Evolutionary conservation across 2,888 invertebrate species (phyloP).

Genomic region (Neoaliturus tenellus): DNA sequence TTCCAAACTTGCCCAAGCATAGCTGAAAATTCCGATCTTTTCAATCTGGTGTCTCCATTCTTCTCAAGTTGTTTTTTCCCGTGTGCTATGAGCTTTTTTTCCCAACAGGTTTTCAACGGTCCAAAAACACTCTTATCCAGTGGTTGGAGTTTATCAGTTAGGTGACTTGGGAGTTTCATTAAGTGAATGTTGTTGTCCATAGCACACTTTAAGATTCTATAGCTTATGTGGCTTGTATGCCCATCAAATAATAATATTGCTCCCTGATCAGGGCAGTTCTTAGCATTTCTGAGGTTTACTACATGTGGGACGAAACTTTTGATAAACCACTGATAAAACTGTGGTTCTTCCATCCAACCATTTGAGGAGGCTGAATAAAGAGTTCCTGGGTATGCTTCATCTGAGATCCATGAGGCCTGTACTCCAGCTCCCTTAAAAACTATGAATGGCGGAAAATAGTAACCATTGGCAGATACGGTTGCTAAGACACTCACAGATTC

Average conservation of each 20-base stretch:
- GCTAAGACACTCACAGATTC: neutral
- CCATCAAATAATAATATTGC: neutral
- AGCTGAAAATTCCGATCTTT: slow-evolving; percentile 14
- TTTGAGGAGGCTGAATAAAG: neutral
- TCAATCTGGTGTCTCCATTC: neutral
- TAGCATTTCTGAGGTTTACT: neutral
- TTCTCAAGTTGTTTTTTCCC: neutral
- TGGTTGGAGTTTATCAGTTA: neutral
- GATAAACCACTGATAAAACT: slow-evolving; percentile 1
- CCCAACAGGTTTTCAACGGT: neutral
- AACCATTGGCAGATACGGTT: neutral
- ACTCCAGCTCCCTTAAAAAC: neutral
- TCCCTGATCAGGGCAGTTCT: neutral
- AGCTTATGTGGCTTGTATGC: neutral
- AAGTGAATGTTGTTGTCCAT: neutral
- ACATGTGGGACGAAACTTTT: neutral
- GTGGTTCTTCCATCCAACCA: neutral
- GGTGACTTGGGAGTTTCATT: neutral
- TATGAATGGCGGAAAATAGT: neutral
- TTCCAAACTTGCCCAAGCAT: neutral
- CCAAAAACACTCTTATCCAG: slow-evolving; percentile 1
- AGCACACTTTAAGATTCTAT: neutral
- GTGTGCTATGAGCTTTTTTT: neutral
- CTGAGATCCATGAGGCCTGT: slow-evolving; percentile 7
- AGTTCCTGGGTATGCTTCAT: neutral